These are phyloP conservation scores for Lepus timidus DNA, from an alignment of 2,113 vertebrate genomes.

Conservation along the genomic window DNA sequence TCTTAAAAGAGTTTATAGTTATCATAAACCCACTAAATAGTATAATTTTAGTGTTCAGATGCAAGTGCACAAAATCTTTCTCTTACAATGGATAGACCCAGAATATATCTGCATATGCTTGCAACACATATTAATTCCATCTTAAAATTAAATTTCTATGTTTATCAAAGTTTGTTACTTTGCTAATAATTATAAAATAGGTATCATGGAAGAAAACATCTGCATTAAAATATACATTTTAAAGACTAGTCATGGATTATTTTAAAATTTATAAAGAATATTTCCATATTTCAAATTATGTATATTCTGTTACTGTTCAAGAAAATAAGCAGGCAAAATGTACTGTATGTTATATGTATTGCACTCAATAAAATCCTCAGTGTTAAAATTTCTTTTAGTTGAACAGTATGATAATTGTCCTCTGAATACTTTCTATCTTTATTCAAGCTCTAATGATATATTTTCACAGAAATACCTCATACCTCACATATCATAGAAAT, in stretches of 20 bases:
- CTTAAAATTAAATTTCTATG: background rate
- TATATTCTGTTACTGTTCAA: background rate
- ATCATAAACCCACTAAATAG: background rate
- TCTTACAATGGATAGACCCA: background rate
- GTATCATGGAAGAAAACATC: background rate
- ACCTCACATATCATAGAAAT: background rate
- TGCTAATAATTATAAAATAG: background rate
- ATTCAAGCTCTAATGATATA: background rate
- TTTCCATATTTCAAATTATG: slow-evolving; percentile 14
- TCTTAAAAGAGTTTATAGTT: background rate
- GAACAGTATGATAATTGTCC: background rate
- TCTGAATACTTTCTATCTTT: slow-evolving; percentile 43
- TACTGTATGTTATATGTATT: background rate
- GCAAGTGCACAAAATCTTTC: background rate
- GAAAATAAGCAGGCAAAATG: background rate
- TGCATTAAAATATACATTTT: background rate
- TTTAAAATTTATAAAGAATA: background rate
- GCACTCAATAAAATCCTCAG: background rate
- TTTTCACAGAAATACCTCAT: background rate
- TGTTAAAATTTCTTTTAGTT: slow-evolving; percentile 1
- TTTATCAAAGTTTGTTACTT: background rate
- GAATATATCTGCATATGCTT: fast-evolving
- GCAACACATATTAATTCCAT: background rate
- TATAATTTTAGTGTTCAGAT: background rate
- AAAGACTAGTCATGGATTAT: background rate